phyloP scores from a whole-genome alignment of 2,888 invertebrate genomes.

The Esperia sulphurella region DNA sequence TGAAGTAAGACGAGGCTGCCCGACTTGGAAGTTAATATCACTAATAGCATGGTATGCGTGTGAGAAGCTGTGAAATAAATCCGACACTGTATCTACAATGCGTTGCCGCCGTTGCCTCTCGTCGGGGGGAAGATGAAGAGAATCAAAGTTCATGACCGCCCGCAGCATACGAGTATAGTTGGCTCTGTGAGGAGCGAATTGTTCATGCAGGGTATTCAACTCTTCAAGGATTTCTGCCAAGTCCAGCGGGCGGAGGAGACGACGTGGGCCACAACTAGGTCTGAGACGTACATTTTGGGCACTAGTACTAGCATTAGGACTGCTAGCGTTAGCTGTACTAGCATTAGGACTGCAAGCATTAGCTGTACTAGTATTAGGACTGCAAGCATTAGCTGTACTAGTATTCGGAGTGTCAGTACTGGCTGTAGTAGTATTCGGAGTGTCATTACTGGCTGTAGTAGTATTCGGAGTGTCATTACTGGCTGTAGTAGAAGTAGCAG shows the following conservation, averaged over 20 bases:
- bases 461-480: no score
- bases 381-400: no score
- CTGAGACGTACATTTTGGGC: conserved; percentile 16
- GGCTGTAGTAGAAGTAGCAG: no score
- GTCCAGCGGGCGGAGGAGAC: conserved; percentile 41
- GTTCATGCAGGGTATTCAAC: conserved; percentile 39
- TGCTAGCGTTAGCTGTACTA: no score
- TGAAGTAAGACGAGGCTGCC: conserved; percentile 43
- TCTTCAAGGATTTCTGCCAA: conserved; percentile 46
- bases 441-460: no score
- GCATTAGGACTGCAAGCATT: no score
- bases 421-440: no score
- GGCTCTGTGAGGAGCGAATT: conserved; percentile 43
- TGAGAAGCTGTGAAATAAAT: conserved; percentile 90
- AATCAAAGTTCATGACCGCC: conserved; percentile 28
- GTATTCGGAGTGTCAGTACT: no score
- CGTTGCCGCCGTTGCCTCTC: conserved; percentile 79
- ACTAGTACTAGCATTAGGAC: no score
- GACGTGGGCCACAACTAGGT: conserved; percentile 30
- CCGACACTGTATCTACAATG: conserved; percentile 86
- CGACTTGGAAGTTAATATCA: conserved; percentile 82
- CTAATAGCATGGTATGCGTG: conserved; percentile 94
- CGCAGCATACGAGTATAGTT: conserved; percentile 36
- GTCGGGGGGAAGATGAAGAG: conserved; percentile 22
- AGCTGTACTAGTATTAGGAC: no score